phyloP scores from a whole-genome alignment of 2,888 invertebrate genomes.

The Mongoloraphidia duomilia region DNA sequence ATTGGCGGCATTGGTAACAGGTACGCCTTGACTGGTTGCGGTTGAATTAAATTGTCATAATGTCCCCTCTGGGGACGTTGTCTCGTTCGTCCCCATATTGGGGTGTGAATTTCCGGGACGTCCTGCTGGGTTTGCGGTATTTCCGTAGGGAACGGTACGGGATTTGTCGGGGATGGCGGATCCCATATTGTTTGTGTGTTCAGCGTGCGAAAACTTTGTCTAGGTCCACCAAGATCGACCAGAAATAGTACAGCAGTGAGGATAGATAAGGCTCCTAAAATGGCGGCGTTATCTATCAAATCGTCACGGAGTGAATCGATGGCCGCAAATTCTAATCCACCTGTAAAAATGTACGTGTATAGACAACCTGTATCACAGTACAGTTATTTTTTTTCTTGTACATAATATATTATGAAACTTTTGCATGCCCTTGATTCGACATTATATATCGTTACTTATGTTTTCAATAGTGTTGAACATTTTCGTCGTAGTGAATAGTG shows the following conservation, averaged over 20 bases:
- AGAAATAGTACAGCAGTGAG: slow-evolving; percentile 53
- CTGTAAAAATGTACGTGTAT: slow-evolving; percentile 23
- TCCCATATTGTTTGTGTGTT: slow-evolving; percentile 27
- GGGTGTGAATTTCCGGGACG: neutral
- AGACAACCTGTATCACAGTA: too few species aligned
- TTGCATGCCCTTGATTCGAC: too few species aligned
- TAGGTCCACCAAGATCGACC: slow-evolving; percentile 47
- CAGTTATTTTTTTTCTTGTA: too few species aligned
- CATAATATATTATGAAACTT: too few species aligned
- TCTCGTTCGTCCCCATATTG: slow-evolving; percentile 1
- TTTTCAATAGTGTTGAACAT: too few species aligned
- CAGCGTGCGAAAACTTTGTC: slow-evolving; percentile 31
- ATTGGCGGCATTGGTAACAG: slow-evolving; percentile 38
- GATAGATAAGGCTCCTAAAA: slow-evolving; percentile 51
- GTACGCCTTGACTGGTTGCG: slow-evolving; percentile 6
- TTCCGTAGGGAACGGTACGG: neutral
- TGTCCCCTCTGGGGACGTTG: neutral
- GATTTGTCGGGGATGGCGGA: neutral
- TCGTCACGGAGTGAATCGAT: slow-evolving; percentile 54
- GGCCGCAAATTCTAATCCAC: slow-evolving; percentile 53
- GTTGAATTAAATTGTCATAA: neutral
- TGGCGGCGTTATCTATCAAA: slow-evolving; percentile 54
- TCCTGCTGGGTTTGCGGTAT: neutral
- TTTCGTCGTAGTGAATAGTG: too few species aligned
- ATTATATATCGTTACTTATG: too few species aligned